phyloP scores from a whole-genome alignment of 2,888 invertebrate genomes.

The Epirrhoe alternata region DNA sequence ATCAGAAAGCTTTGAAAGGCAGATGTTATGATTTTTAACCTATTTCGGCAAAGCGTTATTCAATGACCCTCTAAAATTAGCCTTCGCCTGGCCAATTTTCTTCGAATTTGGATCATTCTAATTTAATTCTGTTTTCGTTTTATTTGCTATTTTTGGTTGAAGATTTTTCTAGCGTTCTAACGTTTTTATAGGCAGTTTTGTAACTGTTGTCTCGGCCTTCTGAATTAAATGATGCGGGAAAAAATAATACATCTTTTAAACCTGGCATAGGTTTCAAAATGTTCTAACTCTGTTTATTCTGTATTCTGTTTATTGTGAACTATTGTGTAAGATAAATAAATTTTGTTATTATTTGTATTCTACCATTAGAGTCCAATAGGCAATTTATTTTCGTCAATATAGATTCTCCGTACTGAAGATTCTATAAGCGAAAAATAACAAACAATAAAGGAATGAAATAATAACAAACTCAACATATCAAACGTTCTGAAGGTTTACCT shows the following conservation, averaged over 20 bases:
- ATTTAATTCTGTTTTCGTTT: constrained; percentile 35
- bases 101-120: constrained; percentile 25
- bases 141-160: constrained; percentile 24
- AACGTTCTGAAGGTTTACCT: constrained; percentile 27
- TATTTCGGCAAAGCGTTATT: constrained; percentile 4
- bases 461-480: constrained; percentile 10
- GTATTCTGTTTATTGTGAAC: too few species aligned
- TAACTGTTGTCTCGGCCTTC: constrained; percentile 31
- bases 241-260: too few species aligned
- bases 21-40: constrained; percentile 15
- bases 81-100: constrained; percentile 12
- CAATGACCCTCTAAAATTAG: constrained; percentile 24
- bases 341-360: too few species aligned
- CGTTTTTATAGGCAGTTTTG: constrained; percentile 12
- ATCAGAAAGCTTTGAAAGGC: background rate
- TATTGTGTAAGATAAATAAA: too few species aligned
- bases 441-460: constrained; percentile 9
- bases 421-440: background rate
- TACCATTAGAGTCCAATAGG: background rate
- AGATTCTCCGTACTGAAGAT: background rate
- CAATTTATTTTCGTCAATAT: background rate
- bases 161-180: too few species aligned
- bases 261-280: too few species aligned
- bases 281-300: too few species aligned
- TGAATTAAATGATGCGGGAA: constrained; percentile 3